Percentiles rank a stretch among this genome's conserved stretches.
phyloP scores from a whole-genome alignment of 2,888 invertebrate species.

The Ephialtes manifestator region DNA sequence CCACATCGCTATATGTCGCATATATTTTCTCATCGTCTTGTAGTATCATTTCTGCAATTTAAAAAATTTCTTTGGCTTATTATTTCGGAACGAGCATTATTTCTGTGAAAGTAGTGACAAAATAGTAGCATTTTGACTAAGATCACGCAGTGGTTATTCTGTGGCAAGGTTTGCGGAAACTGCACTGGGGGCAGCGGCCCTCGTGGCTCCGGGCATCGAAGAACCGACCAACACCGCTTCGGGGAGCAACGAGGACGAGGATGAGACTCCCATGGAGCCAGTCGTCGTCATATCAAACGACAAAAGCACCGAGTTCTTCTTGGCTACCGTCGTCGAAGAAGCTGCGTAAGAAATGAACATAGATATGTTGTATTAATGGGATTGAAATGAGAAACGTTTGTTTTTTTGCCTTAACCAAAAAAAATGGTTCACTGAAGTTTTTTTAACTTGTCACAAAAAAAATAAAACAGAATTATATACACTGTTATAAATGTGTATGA shows the following conservation, averaged over 20 bases:
- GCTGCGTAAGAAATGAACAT: conserved; percentile 89
- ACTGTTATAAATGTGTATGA: too few species aligned
- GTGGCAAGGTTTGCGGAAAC: conserved; percentile 92
- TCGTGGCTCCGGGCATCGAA: conserved; percentile 90
- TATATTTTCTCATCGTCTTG: conserved; percentile 16
- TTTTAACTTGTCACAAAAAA: too few species aligned
- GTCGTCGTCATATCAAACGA: conserved; percentile 93
- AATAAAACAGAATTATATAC: too few species aligned
- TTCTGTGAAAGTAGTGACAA: conserved; percentile 45
- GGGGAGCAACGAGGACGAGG: conserved; percentile 95
- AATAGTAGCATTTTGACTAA: conserved; percentile 81
- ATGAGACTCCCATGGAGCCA: conserved; percentile 86
- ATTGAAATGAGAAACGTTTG: too few species aligned
- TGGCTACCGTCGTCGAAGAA: conserved; percentile 95
- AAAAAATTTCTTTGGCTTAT: background rate
- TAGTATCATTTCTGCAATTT: background rate
- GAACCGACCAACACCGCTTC: conserved; percentile 96
- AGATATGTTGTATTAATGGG: background rate
- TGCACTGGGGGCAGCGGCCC: conserved; percentile 88
- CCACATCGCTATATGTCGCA: background rate
- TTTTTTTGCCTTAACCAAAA: too few species aligned
- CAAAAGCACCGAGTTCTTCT: conserved; percentile 95
- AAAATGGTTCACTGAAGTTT: too few species aligned
- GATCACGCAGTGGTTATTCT: conserved; percentile 86
- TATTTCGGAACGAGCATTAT: background rate